Percentiles rank a stretch among this genome's conserved stretches.
Evolutionary conservation across 2,888 invertebrate species (phyloP).

Genomic region (Dasysyrphus albostriatus): DNA sequence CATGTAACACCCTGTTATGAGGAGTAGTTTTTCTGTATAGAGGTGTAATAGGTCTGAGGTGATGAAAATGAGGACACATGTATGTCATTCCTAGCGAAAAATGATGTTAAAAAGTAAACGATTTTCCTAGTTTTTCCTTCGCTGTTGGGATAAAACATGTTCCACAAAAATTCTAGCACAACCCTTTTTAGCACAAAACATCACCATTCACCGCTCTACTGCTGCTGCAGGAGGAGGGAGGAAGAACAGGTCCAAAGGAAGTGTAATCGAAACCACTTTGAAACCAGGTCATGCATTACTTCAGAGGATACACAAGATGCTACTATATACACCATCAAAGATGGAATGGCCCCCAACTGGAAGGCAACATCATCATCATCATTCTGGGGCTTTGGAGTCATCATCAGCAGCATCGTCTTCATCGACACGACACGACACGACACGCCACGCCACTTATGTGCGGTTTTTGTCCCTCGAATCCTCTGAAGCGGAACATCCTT

Average conservation of each 20-base stretch:
- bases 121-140: slow-evolving; percentile 9
- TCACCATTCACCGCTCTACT: slow-evolving; percentile 9
- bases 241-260: neutral
- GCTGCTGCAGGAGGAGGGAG: neutral
- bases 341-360: slow-evolving; percentile 26
- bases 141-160: slow-evolving; percentile 20
- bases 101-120: slow-evolving; percentile 43
- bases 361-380: slow-evolving; percentile 19
- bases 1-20: slow-evolving; percentile 10
- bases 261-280: slow-evolving; percentile 53
- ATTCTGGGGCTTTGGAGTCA: slow-evolving; percentile 27
- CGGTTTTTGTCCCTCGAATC: slow-evolving; percentile 50
- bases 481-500: slow-evolving; percentile 41
- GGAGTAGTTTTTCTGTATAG: neutral
- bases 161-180: slow-evolving; percentile 49
- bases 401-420: slow-evolving; percentile 37
- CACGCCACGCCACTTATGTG: slow-evolving; percentile 66
- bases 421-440: slow-evolving; percentile 26
- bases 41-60: slow-evolving; percentile 15
- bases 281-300: slow-evolving; percentile 71
- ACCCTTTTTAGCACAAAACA: slow-evolving; percentile 24
- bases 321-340: neutral
- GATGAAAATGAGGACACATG: slow-evolving; percentile 39
- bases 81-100: slow-evolving; percentile 20
- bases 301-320: slow-evolving; percentile 43